A percentile compares a stretch with the other conserved stretches of the same genome.
Conservation (phyloP, 2,113 vertebrate species). For the Propithecus coquereli region DNA sequence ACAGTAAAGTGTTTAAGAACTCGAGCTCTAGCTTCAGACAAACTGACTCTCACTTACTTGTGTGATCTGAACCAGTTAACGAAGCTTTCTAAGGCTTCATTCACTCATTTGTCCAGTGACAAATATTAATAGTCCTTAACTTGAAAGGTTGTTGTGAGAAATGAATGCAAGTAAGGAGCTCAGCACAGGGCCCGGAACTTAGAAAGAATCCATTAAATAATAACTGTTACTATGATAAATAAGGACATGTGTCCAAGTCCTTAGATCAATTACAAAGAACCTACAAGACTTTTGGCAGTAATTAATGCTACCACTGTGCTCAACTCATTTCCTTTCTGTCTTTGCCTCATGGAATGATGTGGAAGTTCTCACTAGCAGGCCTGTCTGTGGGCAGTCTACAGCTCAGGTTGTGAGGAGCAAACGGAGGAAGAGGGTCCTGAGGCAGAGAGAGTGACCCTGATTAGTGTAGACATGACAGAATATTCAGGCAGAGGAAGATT, state of each 20-base stretch:
- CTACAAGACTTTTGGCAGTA: neutral
- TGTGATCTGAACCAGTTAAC: neutral
- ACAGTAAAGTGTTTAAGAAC: neutral
- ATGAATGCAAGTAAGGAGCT: neutral
- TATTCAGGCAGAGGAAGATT: neutral
- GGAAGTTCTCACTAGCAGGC: neutral
- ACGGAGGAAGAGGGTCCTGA: neutral
- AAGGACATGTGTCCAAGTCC: neutral
- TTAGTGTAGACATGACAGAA: neutral
- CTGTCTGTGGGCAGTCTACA: too few relatives aligned
- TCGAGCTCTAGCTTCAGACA: neutral
- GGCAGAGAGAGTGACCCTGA: neutral
- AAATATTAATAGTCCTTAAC: neutral
- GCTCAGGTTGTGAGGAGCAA: neutral
- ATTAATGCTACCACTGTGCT: neutral
- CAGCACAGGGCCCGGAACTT: too few relatives aligned
- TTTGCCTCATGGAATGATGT: neutral
- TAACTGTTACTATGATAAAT: neutral
- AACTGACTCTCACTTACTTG: neutral
- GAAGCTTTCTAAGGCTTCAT: neutral
- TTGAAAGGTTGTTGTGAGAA: neutral
- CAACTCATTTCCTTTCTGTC: neutral
- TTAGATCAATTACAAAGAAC: neutral
- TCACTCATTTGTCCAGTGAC: neutral
- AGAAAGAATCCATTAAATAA: neutral